Conservation (phyloP, 1,140 invertebrate species). For the Venturia canescens region DNA sequence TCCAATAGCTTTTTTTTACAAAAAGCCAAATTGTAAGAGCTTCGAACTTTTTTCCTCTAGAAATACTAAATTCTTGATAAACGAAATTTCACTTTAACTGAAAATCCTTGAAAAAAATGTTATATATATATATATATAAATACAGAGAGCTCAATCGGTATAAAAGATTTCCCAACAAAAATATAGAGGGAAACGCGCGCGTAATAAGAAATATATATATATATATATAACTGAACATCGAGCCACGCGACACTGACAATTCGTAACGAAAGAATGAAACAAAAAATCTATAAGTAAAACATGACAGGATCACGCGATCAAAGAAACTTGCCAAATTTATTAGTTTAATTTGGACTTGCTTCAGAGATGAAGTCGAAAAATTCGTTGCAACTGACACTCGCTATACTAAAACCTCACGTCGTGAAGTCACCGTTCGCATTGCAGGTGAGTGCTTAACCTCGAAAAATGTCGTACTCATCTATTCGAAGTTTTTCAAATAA, state of each 20-base stretch:
- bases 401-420: conserved; percentile 86
- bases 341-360: conserved; percentile 16
- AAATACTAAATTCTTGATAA: no score
- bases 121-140: no score
- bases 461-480: neutral
- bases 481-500: conserved; percentile 7
- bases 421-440: conserved; percentile 83
- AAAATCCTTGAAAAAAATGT: no score
- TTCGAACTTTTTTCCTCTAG: no score
- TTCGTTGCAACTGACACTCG: conserved; percentile 80
- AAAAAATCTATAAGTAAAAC: conserved; percentile 25
- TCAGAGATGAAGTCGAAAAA: conserved; percentile 62
- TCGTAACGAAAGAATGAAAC: neutral
- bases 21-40: no score
- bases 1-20: no score
- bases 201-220: neutral
- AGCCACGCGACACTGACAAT: conserved; percentile 36
- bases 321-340: conserved; percentile 14
- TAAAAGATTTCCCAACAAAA: neutral
- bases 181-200: no score
- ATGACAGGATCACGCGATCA: conserved; percentile 37
- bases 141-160: neutral
- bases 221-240: neutral
- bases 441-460: conserved; percentile 68
- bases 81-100: no score